Evolutionary conservation across 2,888 invertebrate genomes (phyloP), one percentile per base, ranked within the genome.

Genomic region (Alloplasta piceator): DNA sequence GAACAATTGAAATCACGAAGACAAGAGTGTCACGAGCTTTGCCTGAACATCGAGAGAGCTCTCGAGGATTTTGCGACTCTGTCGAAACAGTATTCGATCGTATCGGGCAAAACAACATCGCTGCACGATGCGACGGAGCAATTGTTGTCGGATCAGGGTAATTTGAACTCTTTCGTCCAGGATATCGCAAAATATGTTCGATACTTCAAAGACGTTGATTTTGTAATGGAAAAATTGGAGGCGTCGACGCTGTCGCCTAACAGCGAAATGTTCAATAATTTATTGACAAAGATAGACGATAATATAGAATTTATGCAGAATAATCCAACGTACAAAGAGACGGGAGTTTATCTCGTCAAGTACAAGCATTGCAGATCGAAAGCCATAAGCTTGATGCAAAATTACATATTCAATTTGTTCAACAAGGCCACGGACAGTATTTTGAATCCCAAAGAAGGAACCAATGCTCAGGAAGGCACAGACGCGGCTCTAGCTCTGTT

Each of bases 61-160:
- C 93, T 98, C 89, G 93, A 94, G 26, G 96, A 96, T 83, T 93
- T 98, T 60, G 93, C 94, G 55, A 94, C 95, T 52, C 92, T 99
- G 0, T 94, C 96, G 55, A 94, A 95, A 70, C 96, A 98, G 87
- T 98, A 98, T 90, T 94, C 96, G 70, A 95, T 96, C 89, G 98
- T 98, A 0, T 97, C 98, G 0, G 95, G 96, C 79, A 98, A 98
- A 93, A 99, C 98, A 0, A 98, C 97, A 90, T 97, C 98, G 0
- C 93, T 99, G 4, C 98, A 99, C 90, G 95, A 95, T 78, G 97
- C 97, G 84, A 98, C 98, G 91, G 98, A 98, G 89, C 97, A 98
- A 89, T 93, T 99, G 6, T 94, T 98, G 82, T 96, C 96, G 1
- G 98, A 98, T 90, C 98, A 98, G 93, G 96, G 95, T 67, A 95